phyloP scores from a whole-genome alignment of 2,888 invertebrate genomes.

The Seira sanloemensis region DNA sequence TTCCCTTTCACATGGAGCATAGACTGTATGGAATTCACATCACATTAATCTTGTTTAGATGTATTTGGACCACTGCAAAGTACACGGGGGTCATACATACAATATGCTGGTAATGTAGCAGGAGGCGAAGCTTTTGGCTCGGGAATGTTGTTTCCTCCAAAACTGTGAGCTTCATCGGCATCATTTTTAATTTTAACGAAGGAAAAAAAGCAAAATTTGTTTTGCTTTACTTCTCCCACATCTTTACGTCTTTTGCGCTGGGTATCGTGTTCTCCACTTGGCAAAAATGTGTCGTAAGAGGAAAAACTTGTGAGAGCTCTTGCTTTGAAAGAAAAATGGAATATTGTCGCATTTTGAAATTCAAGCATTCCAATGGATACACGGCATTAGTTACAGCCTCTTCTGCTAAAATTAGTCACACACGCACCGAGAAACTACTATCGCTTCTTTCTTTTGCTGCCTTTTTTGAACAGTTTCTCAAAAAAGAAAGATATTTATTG shows the following conservation, averaged over 20 bases:
- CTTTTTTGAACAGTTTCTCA: background rate
- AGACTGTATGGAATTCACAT: background rate
- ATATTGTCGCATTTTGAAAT: background rate
- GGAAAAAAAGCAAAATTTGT: background rate
- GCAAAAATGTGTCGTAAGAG: background rate
- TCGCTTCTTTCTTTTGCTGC: background rate
- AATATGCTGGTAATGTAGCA: too few relatives aligned
- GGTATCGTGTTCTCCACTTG: background rate
- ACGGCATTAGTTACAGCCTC: background rate
- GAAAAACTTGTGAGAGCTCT: background rate
- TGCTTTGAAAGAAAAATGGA: background rate
- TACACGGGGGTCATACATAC: background rate
- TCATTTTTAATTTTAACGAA: background rate
- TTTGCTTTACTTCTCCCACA: too few relatives aligned
- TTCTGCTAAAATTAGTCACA: constrained; percentile 4
- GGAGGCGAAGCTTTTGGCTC: background rate
- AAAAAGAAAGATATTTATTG: background rate
- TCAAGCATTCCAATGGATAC: background rate
- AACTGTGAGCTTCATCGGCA: background rate
- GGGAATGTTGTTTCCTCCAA: background rate
- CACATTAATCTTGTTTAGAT: constrained; percentile 19
- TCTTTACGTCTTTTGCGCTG: too few relatives aligned
- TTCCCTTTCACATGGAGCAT: too few relatives aligned
- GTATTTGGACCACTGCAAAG: constrained; percentile 10
- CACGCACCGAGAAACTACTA: background rate